Conservation (phyloP, 2,888 invertebrate species). For the Dusona sp. region DNA sequence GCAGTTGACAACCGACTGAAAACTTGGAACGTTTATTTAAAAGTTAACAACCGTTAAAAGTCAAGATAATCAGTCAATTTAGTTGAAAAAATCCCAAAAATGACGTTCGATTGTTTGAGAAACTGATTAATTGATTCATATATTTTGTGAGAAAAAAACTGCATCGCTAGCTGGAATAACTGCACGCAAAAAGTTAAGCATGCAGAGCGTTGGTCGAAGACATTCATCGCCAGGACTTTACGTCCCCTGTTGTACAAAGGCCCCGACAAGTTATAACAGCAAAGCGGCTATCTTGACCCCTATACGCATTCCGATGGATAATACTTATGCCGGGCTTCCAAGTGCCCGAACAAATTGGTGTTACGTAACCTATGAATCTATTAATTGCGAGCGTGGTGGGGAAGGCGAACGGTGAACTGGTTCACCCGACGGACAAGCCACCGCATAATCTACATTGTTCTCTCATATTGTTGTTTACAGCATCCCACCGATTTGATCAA, state of each 20-base stretch:
- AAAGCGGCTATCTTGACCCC: conserved; percentile 18
- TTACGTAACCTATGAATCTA: conserved; percentile 67
- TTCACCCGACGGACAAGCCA: conserved; percentile 28
- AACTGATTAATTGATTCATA: neutral
- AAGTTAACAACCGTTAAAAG: neutral
- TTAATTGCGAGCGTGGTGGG: conserved; percentile 73
- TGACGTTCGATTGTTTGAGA: neutral
- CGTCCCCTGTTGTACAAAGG: neutral
- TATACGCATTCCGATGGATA: conserved; percentile 32
- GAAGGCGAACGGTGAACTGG: conserved; percentile 73
- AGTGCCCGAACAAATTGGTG: conserved; percentile 5
- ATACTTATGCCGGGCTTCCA: conserved; percentile 16
- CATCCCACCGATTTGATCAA: conserved; percentile 80
- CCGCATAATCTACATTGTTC: conserved; percentile 83
- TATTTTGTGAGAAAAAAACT: neutral
- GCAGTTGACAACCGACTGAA: neutral
- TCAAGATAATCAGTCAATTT: neutral
- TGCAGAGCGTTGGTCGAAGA: neutral
- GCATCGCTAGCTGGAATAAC: neutral
- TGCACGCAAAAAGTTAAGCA: neutral
- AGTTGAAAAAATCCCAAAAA: neutral
- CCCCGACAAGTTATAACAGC: neutral
- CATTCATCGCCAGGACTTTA: neutral
- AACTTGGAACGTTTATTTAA: neutral
- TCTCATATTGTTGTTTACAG: conserved; percentile 81